Evolutionary conservation across 2,797 vertebrate genomes (phyloP).

Genomic region (Phrynocephalus vlangalii): DNA sequence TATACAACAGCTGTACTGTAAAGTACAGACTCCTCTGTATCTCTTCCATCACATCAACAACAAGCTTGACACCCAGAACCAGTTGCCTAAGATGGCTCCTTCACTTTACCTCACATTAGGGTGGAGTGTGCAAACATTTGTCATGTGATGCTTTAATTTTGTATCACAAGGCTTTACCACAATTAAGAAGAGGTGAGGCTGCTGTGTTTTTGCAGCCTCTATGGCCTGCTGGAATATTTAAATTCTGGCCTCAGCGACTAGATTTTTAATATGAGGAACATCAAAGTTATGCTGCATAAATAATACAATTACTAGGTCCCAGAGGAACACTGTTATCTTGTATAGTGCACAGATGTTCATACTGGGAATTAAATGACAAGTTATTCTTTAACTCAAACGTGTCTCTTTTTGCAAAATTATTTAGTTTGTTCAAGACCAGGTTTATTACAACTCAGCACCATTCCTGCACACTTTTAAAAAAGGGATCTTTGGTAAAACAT

Average conservation of each 20-base stretch:
- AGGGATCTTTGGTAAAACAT: slow-evolving; percentile 54
- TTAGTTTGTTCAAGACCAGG: neutral
- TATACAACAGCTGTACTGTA: too few relatives aligned
- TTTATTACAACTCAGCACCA: slow-evolving; percentile 20
- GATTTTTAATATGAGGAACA: slow-evolving; percentile 11
- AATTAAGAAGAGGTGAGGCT: neutral
- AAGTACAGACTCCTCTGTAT: too few relatives aligned
- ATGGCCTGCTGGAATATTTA: neutral
- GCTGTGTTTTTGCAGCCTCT: neutral
- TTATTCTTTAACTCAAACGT: neutral
- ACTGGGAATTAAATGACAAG: slow-evolving; percentile 10
- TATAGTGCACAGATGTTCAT: neutral
- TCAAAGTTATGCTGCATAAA: slow-evolving; percentile 8
- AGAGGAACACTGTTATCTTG: neutral
- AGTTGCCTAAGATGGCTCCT: too few relatives aligned
- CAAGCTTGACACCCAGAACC: too few relatives aligned
- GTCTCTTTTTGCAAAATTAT: neutral
- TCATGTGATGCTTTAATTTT: neutral
- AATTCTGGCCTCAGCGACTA: neutral
- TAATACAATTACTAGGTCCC: slow-evolving; percentile 37
- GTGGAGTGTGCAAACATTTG: neutral
- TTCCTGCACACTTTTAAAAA: slow-evolving; percentile 35
- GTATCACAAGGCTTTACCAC: neutral
- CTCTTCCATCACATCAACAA: too few relatives aligned
- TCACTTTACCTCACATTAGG: too few relatives aligned